Base-by-base conservation (phyloP, 2,888 invertebrate species). In the Acleris cristana region DNA sequence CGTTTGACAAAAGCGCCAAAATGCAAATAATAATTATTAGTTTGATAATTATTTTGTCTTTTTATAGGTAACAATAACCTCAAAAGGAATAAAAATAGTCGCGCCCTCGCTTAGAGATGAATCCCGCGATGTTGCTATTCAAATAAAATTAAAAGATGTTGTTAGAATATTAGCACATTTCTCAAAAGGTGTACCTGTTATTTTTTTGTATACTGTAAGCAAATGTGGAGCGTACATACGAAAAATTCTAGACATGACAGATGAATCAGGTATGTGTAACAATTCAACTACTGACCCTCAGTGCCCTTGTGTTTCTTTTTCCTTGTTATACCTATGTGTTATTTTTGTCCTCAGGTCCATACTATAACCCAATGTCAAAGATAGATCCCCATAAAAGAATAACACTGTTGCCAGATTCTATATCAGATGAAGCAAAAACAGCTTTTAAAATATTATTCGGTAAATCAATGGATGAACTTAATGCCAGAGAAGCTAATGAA, bases 161-260 rank as follows among this genome's bases (percentile, higher is more conserved):
- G 94, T 96, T 2, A 95, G 95, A 90, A 94, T 97, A 71, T 90
- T 97, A 74, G 95, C 95, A 56, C 96, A 97, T 89, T 96, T 97
- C 89, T 95, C 96, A 4, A 96, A 95, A 85, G 88, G 94, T 1
- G 90, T 96, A 83, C 96, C 97, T 7, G 96, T 97, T 2, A 89
- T 98, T 73, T 97, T 98, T 86, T 93, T 98, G 74, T 97, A 97
- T 78, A 95, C 96, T 18, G 94, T 95, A 73, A 94, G 95, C 63
- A 93, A 90, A 55, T 95, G 95, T 81, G 97, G 96, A 18, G 89
- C 89, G 30, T 94, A 94, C 74, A 95, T 98, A 64, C 93, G 97
- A 63, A 94, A 94, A 74, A 86, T 93, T 34, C 90, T 98, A 49
- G 95, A 96, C 61, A 96, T 98, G 96, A 89, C 89, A 58, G 94